Base-by-base conservation (phyloP, 2,888 invertebrate species). In the Melanotus villosus region DNA sequence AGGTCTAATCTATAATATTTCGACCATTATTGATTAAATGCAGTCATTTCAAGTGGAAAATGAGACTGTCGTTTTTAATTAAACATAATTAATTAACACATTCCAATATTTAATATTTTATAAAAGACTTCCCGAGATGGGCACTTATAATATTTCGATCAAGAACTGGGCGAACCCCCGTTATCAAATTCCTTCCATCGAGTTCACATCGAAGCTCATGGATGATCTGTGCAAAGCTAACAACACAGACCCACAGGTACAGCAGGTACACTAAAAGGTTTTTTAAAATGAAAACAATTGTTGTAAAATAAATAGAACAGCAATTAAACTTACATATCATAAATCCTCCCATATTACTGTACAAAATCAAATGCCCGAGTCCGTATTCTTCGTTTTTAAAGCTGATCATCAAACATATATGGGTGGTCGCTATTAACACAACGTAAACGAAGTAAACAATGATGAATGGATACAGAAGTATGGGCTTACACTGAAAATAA, bases 291-390 rank as follows among this genome's bases (percentile, higher is more conserved):
- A n/a, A 12, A 4, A 26, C 26, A 5, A 26, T 26, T 26, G 26
- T 7, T 45, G 18, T 45, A 45, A n/a, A n/a, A n/a, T 45, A 12
- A 7, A 26, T 12, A n/a, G n/a, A n/a, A n/a, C n/a, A n/a, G n/a
- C n/a, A n/a, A 47, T 12, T 5, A 14, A n/a, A 30, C 59, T 59
- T 43, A 59, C 59, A 18, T 43, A 30, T 18, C 12, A 45, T 10
- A 43, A 59, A 59, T 16, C 59, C 59, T 26, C 59, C 59, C n/a
- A 45, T 10, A 12, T 59, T 59, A 12, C 59, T 59, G 36, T 59
- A 59, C 14, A 59, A 30, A 30, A 59, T 59, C 6, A 59, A 32
- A 26, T 45, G 18, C 6, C 59, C 59, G 9, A 59, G 32, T 10
- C 59, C 59, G 18, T 59, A 59, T 9, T 59, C 45, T 41, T 41